These are phyloP conservation scores for Lemur catta DNA, from an alignment of 2,797 vertebrate genomes.

Conservation along the genomic window DNA sequence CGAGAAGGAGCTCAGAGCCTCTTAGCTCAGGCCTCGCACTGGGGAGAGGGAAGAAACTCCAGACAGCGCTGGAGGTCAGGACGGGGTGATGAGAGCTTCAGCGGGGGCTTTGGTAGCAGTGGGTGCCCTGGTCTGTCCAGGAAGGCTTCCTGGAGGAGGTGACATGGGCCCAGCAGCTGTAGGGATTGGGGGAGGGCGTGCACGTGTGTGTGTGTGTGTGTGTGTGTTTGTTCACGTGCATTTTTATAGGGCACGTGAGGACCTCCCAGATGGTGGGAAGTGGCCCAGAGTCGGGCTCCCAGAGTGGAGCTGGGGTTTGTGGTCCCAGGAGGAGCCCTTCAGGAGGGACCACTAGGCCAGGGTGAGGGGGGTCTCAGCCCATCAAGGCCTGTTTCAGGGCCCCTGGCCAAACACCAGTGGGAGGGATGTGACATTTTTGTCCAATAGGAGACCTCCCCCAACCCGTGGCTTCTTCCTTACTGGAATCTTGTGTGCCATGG, in stretches of 20 bases:
- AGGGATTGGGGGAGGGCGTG: too few species aligned
- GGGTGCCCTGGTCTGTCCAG: not conserved
- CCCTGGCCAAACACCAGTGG: not conserved
- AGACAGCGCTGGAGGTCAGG: not conserved
- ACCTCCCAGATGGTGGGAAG: not conserved
- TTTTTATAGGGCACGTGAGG: not conserved
- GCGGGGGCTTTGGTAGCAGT: not conserved
- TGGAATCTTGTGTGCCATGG: not conserved
- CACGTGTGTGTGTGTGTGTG: rapidly evolving
- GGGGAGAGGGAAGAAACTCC: not conserved
- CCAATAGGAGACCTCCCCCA: not conserved
- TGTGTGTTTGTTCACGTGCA: not conserved
- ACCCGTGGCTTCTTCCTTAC: not conserved
- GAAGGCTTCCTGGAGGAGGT: conserved; percentile 38
- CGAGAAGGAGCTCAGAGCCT: not conserved
- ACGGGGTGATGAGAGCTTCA: not conserved
- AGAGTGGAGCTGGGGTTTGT: not conserved
- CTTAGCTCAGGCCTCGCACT: not conserved
- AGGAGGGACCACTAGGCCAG: not conserved
- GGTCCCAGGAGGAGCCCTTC: not conserved
- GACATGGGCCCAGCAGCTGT: not conserved
- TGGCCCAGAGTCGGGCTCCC: not conserved
- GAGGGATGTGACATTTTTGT: not conserved
- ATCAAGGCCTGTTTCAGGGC: not conserved
- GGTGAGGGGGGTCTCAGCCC: not conserved